Evolutionary conservation across 2,797 vertebrate species (phyloP), one percentile per base, ranked within the genome.

Genomic region (Psittacula echo): DNA sequence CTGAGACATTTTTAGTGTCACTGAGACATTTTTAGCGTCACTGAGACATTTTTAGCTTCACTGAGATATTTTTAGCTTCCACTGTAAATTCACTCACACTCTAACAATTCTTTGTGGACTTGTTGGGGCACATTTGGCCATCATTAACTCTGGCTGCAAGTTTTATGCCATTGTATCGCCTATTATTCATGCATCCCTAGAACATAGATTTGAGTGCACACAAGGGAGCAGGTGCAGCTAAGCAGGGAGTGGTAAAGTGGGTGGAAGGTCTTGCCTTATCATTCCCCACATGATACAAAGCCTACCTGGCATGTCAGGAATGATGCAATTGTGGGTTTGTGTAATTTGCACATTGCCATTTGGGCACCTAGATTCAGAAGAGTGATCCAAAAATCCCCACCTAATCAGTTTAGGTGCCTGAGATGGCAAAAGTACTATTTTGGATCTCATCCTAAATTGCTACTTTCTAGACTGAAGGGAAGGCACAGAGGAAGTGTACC

Each of bases 311-410:
- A 66, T 56, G 70, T 75, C 0, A 2, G 85, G 86, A 92, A 81
- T 90, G 8, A 84, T 78, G 85, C 84, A 72, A 95, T 64, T 81
- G 60, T 84, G 85, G 62, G 66, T 5, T 54, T 89, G 56, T 78
- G n/a, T 41, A 81, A 76, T 90, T 93, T 86, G 18, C 45, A 78
- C 81, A 68, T 41, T 27, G 24, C n/a, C 62, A 76, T 90, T 93
- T 73, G 84, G 42, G 58, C 2, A 4, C 11, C 15, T 65, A 42
- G 29, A 78, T 80, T 74, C 62, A 74, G 64, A 6, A 85, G 8
- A 60, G 19, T 30, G 24, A 70, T 44, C 34, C 5, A 89, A 75
- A 92, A 61, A 58, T 4, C 0, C 19, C 19, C 47, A 53, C 27
- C 15, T 44, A 68, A 62, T 58, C 27, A 82, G 9, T 76, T 89